Base-by-base conservation (phyloP, 2,888 invertebrate genomes). In the Cerastis rubricosa region DNA sequence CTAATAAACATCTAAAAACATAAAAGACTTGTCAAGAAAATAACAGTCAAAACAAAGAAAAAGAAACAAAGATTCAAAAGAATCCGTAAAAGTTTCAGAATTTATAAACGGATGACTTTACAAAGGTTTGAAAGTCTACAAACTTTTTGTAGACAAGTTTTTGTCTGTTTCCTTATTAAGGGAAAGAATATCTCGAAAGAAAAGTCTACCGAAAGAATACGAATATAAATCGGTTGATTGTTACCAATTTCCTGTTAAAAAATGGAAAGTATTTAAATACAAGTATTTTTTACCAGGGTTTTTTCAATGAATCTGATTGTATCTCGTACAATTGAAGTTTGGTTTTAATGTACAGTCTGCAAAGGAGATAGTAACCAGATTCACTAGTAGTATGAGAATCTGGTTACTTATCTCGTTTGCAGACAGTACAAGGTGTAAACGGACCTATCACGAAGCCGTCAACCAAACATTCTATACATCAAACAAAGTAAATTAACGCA, bases 71-170 rank as follows among this genome's bases (percentile, higher is more conserved):
- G 0, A n/a, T 40, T 25, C 14, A 43, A 54, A 61, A n/a, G 59
- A 40, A 61, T 29, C 9, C 29, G 14, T 8, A 8, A 81, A 76
- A 71, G n/a, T 64, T 67, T 25, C 6, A 8, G 35, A 43, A 63
- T 49, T 76, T 70, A 45, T 63, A 77, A 70, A 45, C n/a, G n/a
- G 14, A 49, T 72, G 12, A 67, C 7, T 70, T 49, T n/a, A 49
- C 51, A 67, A 81, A 81, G 57, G 43, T 51, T 81, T 59, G 61
- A 51, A 40, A 29, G 8, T 67, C 54, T 22, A 49, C 45, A 67
- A 72, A 69, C 45, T 51, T 78, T 78, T 29, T 40, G 12, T 40
- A 61, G 67, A 40, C 5, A 63, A 63, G 8, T 8, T 14, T 49
- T n/a, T 35, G 22, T 49, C 25, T 49, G 19, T 66, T 61, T 47